Evolutionary conservation across 2,888 invertebrate species (phyloP).

Genomic region (Germaria angustata): DNA sequence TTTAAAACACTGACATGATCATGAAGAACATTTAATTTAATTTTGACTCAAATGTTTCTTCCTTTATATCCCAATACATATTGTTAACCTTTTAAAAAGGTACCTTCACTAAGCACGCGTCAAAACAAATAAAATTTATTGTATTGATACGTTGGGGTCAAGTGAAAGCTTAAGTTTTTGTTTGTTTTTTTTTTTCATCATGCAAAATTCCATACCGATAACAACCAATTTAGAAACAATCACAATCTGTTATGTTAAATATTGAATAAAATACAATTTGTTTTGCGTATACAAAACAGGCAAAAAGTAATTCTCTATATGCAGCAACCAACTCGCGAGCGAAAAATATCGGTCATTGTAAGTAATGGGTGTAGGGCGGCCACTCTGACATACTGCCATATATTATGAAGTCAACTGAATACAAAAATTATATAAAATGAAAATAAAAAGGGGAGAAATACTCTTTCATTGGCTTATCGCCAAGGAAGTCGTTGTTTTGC

Average conservation of each 20-base stretch:
- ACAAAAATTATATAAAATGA: conserved; percentile 16
- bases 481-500: conserved; percentile 31
- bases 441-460: conserved; percentile 48
- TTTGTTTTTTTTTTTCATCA: conserved; percentile 24
- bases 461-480: conserved; percentile 69
- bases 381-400: conserved; percentile 77
- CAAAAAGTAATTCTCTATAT: conserved; percentile 22
- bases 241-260: conserved; percentile 41
- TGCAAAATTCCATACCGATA: conserved; percentile 36
- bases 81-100: conserved; percentile 32
- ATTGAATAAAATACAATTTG: conserved; percentile 36
- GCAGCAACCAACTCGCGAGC: not conserved
- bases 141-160: conserved; percentile 77
- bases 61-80: too few species aligned
- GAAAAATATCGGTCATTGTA: conserved; percentile 61
- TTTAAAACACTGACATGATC: too few species aligned
- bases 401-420: conserved; percentile 71
- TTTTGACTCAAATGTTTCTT: too few species aligned
- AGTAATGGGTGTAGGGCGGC: conserved; percentile 77
- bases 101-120: conserved; percentile 61
- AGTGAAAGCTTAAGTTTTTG: conserved; percentile 76
- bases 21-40: too few species aligned
- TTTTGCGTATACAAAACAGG: not conserved
- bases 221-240: conserved; percentile 46
- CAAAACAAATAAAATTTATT: conserved; percentile 73